phyloP scores from a whole-genome alignment of 2,113 vertebrate species.

The Leucoraja erinaceus region DNA sequence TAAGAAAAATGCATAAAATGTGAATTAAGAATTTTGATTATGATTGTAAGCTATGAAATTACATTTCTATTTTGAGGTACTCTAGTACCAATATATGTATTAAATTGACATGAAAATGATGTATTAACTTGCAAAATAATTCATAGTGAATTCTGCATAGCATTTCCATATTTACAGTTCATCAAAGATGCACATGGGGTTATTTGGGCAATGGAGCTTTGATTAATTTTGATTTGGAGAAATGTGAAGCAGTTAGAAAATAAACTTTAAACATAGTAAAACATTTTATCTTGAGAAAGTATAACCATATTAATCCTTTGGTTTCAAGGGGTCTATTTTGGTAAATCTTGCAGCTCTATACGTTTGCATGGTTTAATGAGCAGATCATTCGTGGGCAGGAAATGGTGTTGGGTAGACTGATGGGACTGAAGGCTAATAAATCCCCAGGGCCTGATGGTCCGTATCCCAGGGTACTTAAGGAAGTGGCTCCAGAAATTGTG shows the following conservation, averaged over 20 bases:
- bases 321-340: not conserved
- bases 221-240: not conserved
- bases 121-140: not conserved
- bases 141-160: not conserved
- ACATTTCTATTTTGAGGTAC: not conserved
- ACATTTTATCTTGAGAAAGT: not conserved
- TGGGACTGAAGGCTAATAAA: too few species aligned
- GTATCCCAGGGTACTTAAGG: too few species aligned
- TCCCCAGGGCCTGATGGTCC: too few species aligned
- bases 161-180: not conserved
- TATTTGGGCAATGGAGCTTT: not conserved
- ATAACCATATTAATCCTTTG: too few species aligned
- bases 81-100: not conserved
- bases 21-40: not conserved
- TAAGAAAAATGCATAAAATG: too few species aligned
- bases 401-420: too few species aligned
- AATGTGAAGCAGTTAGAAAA: not conserved
- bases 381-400: not conserved
- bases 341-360: not conserved
- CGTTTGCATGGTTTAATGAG: not conserved
- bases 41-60: not conserved
- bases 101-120: not conserved
- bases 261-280: not conserved
- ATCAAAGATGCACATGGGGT: not conserved
- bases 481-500: too few species aligned